Conservation (phyloP, 2,888 invertebrate species). For the Melinaea menophilus region DNA sequence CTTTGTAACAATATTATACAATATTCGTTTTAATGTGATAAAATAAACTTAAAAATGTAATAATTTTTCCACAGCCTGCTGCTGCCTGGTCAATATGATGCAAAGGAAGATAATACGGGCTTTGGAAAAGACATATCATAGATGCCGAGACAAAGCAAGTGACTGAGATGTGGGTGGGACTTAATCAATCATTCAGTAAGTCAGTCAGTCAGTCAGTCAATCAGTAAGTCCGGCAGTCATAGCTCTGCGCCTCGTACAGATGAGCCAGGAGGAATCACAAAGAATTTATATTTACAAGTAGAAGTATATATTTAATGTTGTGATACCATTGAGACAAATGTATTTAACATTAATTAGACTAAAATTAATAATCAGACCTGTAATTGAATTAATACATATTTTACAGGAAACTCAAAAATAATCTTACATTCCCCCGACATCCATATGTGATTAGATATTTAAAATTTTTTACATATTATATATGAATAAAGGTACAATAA, state of each 20-base stretch:
- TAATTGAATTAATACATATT: neutral
- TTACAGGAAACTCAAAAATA: slow-evolving; percentile 95
- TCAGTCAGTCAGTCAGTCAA: too few relatives aligned
- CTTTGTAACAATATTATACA: neutral
- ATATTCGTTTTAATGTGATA: too few relatives aligned
- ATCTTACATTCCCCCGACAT: slow-evolving; percentile 99
- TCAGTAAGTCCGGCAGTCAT: too few relatives aligned
- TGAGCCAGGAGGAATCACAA: slow-evolving; percentile 99
- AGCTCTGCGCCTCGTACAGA: slow-evolving; percentile 97
- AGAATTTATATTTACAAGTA: slow-evolving; percentile 82
- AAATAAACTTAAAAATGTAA: neutral
- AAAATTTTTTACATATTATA: neutral
- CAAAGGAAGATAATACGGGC: slow-evolving; percentile 96
- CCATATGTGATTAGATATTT: slow-evolving; percentile 92
- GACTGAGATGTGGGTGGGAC: slow-evolving; percentile 95
- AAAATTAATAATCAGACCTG: neutral
- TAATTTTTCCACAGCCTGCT: slow-evolving; percentile 80
- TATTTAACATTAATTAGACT: neutral
- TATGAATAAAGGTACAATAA: too few relatives aligned
- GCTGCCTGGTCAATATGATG: slow-evolving; percentile 95
- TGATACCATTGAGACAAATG: neutral
- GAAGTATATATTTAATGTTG: neutral
- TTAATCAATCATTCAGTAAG: too few relatives aligned
- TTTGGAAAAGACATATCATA: slow-evolving; percentile 97
- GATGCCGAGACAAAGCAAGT: slow-evolving; percentile 95